Conservation (phyloP, 2,888 invertebrate genomes). For the Ophion costatus region DNA sequence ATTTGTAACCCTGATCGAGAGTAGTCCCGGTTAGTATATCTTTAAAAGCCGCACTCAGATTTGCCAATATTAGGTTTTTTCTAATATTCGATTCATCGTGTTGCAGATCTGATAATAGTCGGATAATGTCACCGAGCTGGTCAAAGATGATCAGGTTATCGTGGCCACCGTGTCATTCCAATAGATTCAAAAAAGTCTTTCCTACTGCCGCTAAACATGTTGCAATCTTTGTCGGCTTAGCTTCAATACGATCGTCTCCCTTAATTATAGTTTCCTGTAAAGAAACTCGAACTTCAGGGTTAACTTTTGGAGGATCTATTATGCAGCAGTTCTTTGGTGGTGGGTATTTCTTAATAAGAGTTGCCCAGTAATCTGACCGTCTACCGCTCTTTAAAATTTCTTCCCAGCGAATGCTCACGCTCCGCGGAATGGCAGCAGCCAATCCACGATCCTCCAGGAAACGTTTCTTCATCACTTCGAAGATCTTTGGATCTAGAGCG, state of each 20-base stretch:
- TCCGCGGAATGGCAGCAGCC: not conserved
- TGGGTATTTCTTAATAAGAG: slow-evolving; percentile 41
- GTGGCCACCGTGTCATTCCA: too few relatives aligned
- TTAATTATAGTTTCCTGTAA: slow-evolving; percentile 3
- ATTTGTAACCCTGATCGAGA: too few relatives aligned
- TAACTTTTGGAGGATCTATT: not conserved
- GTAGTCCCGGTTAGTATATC: slow-evolving; percentile 27
- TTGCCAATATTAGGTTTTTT: slow-evolving; percentile 41
- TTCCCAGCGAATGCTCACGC: slow-evolving; percentile 16
- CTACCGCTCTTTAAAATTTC: slow-evolving; percentile 38
- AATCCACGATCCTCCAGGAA: slow-evolving; percentile 29
- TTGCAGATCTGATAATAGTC: not conserved
- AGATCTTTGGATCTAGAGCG: slow-evolving; percentile 35
- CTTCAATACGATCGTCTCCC: slow-evolving; percentile 20
- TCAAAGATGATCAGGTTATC: too few relatives aligned
- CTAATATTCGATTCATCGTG: not conserved
- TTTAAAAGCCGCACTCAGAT: slow-evolving; percentile 38
- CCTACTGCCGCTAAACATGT: not conserved
- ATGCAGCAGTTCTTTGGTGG: slow-evolving; percentile 23
- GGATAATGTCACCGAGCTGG: too few relatives aligned
- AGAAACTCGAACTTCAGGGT: slow-evolving; percentile 7
- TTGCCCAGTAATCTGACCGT: slow-evolving; percentile 23
- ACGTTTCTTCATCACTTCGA: slow-evolving; percentile 42
- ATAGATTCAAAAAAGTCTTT: too few relatives aligned
- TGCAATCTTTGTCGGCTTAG: slow-evolving; percentile 13